These are phyloP conservation scores for Heliconius charithonia DNA, from an alignment of 2,888 invertebrate genomes.

Conservation along the genomic window DNA sequence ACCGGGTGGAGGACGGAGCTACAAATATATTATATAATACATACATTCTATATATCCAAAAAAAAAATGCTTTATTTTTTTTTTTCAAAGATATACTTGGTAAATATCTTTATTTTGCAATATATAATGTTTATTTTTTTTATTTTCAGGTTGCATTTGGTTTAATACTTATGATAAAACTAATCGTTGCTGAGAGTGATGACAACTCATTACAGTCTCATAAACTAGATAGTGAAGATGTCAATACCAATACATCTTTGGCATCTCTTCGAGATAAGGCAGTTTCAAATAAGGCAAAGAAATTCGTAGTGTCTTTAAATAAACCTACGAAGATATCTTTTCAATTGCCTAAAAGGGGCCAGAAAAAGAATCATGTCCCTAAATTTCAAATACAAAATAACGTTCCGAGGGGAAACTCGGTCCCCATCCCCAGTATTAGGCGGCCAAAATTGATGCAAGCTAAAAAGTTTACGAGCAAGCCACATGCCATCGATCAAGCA, in stretches of 20 bases:
- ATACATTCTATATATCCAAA: background rate
- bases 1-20: too few species aligned
- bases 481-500: background rate
- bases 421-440: background rate
- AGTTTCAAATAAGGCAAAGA: background rate
- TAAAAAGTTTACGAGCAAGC: constrained; percentile 11
- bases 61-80: background rate
- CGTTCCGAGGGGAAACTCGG: background rate
- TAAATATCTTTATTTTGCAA: background rate
- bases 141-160: background rate
- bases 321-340: background rate
- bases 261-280: background rate
- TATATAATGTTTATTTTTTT: background rate
- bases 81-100: background rate
- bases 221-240: background rate
- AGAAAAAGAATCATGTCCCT: background rate
- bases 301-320: background rate
- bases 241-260: background rate
- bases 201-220: background rate
- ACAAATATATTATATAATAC: too few species aligned
- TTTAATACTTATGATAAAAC: background rate
- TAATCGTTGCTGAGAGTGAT: background rate
- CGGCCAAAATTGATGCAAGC: constrained; percentile 15
- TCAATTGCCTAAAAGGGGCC: background rate
- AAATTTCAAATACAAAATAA: constrained; percentile 9